phyloP scores from a whole-genome alignment of 2,113 vertebrate genomes.

The Columba livia region DNA sequence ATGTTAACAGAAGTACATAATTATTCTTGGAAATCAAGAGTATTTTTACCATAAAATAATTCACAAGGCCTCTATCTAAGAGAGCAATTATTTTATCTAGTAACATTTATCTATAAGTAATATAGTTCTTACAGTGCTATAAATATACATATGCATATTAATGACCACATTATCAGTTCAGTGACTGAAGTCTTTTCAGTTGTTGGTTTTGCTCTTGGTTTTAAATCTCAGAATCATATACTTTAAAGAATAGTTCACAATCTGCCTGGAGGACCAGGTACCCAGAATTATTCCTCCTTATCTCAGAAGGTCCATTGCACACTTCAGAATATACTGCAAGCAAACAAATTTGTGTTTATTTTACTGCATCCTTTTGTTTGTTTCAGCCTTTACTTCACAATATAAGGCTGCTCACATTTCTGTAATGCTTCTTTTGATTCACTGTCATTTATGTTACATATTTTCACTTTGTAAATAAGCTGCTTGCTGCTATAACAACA shows the following conservation, averaged over 20 bases:
- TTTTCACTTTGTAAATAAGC: constrained; percentile 25
- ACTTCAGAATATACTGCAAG: not conserved
- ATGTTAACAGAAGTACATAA: not conserved
- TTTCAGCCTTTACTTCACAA: not conserved
- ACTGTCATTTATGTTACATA: not conserved
- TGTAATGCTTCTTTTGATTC: not conserved
- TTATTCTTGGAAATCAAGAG: not conserved
- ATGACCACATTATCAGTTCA: not conserved
- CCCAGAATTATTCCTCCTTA: not conserved
- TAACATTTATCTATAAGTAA: not conserved
- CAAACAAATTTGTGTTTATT: not conserved
- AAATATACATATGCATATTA: not conserved
- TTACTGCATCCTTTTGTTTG: not conserved
- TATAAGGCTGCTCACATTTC: not conserved
- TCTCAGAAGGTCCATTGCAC: not conserved
- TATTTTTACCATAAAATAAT: not conserved
- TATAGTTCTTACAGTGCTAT: not conserved
- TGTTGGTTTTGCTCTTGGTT: not conserved
- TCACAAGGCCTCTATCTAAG: not conserved
- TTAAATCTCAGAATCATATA: not conserved
- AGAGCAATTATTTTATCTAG: not conserved
- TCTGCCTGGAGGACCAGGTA: not conserved
- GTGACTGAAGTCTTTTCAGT: not conserved
- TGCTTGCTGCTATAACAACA: constrained; percentile 19
- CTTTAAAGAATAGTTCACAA: not conserved